Evolutionary conservation across 2,113 vertebrate genomes (phyloP).

Genomic region (Tringa solitaria): DNA sequence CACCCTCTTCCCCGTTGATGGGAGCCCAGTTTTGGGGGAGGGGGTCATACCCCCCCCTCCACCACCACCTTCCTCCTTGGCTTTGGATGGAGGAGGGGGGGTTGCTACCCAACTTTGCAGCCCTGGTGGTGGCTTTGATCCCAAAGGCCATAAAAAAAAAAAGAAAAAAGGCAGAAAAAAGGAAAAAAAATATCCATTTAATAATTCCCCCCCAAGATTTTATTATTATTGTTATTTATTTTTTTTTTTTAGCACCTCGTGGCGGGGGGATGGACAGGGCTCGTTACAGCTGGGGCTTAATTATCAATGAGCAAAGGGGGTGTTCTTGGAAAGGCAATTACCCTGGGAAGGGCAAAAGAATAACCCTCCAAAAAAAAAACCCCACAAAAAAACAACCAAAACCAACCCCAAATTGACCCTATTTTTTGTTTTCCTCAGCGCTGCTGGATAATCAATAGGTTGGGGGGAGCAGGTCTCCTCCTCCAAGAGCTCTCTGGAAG

Average conservation of each 20-base stretch:
- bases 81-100: background rate
- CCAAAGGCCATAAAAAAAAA: background rate
- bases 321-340: slow-evolving; percentile 4
- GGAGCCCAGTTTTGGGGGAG: background rate
- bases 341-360: background rate
- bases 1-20: accelerated
- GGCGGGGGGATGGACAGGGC: slow-evolving; percentile 13
- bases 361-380: background rate
- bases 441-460: background rate
- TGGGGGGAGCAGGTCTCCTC: background rate
- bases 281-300: background rate
- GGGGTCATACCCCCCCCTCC: background rate
- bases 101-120: background rate
- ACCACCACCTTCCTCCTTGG: background rate
- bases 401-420: too few species aligned
- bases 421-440: background rate
- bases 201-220: background rate
- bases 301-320: background rate
- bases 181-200: background rate
- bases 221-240: background rate
- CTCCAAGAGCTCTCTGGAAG: background rate
- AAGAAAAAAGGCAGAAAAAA: too few species aligned
- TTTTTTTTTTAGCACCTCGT: background rate
- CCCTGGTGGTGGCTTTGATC: background rate
- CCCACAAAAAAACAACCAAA: too few species aligned